Percentiles rank a stretch among this genome's conserved stretches.
Evolutionary conservation across 1,140 invertebrate species (phyloP).

Genomic region (Panagrolaimus sp.): DNA sequence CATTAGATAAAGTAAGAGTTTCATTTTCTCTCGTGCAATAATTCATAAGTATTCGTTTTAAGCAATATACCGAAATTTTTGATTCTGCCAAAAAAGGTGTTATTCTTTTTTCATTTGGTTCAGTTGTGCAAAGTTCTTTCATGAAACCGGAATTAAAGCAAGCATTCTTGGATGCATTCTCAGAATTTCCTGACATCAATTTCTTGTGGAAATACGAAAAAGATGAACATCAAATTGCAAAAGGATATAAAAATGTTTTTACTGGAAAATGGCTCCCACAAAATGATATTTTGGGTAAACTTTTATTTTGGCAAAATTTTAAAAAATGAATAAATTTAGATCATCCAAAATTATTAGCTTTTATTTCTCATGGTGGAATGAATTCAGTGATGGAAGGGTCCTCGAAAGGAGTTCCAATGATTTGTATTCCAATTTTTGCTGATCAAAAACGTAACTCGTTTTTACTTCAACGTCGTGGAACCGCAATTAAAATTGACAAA

Average conservation of each 20-base stretch:
- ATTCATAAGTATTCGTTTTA: too few relatives aligned
- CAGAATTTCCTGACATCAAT: slow-evolving; percentile 19
- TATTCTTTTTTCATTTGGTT: slow-evolving; percentile 17
- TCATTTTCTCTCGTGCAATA: too few relatives aligned
- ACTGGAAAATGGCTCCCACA: slow-evolving; percentile 23
- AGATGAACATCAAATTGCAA: slow-evolving; percentile 24
- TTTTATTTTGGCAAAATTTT: too few relatives aligned
- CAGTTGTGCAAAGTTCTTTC: neutral
- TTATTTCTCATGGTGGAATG: neutral
- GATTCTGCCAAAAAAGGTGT: slow-evolving; percentile 2
- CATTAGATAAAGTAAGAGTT: neutral
- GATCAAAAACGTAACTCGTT: neutral
- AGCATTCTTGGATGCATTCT: slow-evolving; percentile 23
- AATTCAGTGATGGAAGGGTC: neutral
- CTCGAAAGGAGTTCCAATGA: neutral
- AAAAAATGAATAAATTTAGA: slow-evolving; percentile 3
- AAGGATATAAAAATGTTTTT: slow-evolving; percentile 17
- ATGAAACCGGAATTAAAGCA: slow-evolving; percentile 18
- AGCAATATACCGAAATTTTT: neutral
- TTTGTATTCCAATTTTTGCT: slow-evolving; percentile 3
- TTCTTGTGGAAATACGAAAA: slow-evolving; percentile 28
- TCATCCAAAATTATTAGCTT: neutral
- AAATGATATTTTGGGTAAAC: slow-evolving; percentile 13
- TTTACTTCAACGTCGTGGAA: neutral
- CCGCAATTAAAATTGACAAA: slow-evolving; percentile 15